A percentile compares a stretch with the other conserved stretches of the same genome.
Conservation (phyloP, 2,888 invertebrate genomes). For the Athrips mouffetella region DNA sequence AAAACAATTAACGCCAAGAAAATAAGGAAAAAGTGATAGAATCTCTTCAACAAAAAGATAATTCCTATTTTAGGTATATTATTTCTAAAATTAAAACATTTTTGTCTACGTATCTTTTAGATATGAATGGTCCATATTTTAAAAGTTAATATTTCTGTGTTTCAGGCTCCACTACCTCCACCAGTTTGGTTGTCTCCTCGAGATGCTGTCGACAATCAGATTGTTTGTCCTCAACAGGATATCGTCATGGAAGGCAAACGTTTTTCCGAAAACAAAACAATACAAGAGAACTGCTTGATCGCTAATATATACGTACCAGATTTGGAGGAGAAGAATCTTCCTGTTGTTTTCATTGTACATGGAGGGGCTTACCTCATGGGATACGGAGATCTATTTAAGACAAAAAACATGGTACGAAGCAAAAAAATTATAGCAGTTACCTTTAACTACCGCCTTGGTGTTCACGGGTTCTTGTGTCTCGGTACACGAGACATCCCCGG, state of each 20-base stretch:
- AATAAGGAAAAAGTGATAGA: no score
- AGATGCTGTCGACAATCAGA: conserved; percentile 31
- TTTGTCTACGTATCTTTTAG: no score
- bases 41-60: no score
- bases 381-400: conserved; percentile 21
- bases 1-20: no score
- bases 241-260: background rate
- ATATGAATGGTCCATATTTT: no score
- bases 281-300: conserved; percentile 49
- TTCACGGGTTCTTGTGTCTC: conserved; percentile 36
- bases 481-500: conserved; percentile 41
- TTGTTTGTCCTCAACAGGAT: conserved; percentile 35
- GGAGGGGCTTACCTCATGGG: conserved; percentile 37
- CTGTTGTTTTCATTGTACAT: conserved; percentile 38
- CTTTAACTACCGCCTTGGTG: conserved; percentile 40
- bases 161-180: conserved; percentile 41
- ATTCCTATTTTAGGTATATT: no score
- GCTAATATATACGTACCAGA: conserved; percentile 50
- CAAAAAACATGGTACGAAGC: conserved; percentile 26
- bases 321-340: conserved; percentile 33
- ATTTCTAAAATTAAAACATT: no score
- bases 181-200: conserved; percentile 33
- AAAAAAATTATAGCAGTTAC: conserved; percentile 32
- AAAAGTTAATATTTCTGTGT: no score
- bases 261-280: no score